Percentiles rank a stretch among this genome's conserved stretches.
Conservation (phyloP, 2,888 invertebrate genomes). For the Drosophila antonietae region DNA sequence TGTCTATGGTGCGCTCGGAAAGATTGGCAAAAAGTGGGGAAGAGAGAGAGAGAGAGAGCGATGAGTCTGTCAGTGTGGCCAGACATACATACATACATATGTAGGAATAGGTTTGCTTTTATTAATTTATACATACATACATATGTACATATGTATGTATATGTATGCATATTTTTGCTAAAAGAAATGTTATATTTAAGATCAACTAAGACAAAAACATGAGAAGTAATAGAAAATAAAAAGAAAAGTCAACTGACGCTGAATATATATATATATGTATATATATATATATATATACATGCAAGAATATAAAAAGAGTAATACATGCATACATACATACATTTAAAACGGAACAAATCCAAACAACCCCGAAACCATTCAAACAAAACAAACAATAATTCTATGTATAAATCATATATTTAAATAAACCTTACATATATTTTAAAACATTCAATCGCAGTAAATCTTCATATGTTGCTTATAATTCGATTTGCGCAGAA, state of each 20-base stretch:
- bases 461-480: constrained; percentile 77
- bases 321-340: constrained; percentile 13
- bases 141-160: neutral
- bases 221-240: constrained; percentile 9
- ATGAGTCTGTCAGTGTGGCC: neutral
- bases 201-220: constrained; percentile 36
- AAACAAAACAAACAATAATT: constrained; percentile 43
- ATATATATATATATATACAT: constrained; percentile 21
- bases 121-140: neutral
- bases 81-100: neutral
- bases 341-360: constrained; percentile 30
- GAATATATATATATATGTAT: constrained; percentile 24
- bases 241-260: constrained; percentile 57
- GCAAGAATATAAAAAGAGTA: constrained; percentile 29
- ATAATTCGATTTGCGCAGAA: constrained; percentile 74
- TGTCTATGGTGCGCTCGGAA: neutral
- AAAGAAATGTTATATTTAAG: constrained; percentile 45
- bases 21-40: neutral
- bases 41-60: neutral
- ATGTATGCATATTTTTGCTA: constrained; percentile 36
- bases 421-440: constrained; percentile 72
- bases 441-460: constrained; percentile 41
- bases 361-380: constrained; percentile 21
- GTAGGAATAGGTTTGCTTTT: constrained; percentile 1
- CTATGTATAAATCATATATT: constrained; percentile 75